These are phyloP conservation scores for Cantharis nigra DNA, from an alignment of 2,888 invertebrate species.

Conservation along the genomic window DNA sequence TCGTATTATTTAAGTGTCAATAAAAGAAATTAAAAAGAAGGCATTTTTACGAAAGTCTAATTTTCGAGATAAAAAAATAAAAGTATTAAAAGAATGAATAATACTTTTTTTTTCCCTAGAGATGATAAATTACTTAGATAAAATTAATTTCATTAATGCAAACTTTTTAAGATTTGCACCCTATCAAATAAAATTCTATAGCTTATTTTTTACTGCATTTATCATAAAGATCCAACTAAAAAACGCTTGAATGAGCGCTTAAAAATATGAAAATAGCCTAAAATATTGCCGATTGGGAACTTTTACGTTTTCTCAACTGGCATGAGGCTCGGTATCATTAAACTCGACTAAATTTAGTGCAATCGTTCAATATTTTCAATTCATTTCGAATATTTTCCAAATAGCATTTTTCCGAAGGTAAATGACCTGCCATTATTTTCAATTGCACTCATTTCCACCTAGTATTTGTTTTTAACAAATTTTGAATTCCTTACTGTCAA, in stretches of 20 bases:
- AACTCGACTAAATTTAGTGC: not conserved
- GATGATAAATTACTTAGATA: not conserved
- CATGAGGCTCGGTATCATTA: not conserved
- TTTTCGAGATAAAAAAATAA: not conserved
- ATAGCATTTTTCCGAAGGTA: not conserved
- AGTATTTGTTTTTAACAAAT: not conserved
- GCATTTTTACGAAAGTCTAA: not conserved
- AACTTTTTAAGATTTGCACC: conserved; percentile 10
- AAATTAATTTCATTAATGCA: conserved; percentile 19
- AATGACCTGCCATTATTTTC: not conserved
- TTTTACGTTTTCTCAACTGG: conserved; percentile 24
- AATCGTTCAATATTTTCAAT: not conserved
- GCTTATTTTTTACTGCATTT: conserved; percentile 26
- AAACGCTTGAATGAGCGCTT: conserved; percentile 16
- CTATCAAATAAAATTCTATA: conserved; percentile 9
- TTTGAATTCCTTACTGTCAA: not conserved
- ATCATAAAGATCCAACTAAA: conserved; percentile 21
- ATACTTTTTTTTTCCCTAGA: not conserved
- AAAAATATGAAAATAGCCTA: conserved; percentile 30
- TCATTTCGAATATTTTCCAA: not conserved
- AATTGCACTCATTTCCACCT: not conserved
- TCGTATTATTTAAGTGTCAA: not conserved
- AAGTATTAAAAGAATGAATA: not conserved
- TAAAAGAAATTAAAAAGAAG: not conserved
- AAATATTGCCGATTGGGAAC: conserved; percentile 26